phyloP scores from a whole-genome alignment of 2,113 vertebrate species.

The Ceyx margarethae region DNA sequence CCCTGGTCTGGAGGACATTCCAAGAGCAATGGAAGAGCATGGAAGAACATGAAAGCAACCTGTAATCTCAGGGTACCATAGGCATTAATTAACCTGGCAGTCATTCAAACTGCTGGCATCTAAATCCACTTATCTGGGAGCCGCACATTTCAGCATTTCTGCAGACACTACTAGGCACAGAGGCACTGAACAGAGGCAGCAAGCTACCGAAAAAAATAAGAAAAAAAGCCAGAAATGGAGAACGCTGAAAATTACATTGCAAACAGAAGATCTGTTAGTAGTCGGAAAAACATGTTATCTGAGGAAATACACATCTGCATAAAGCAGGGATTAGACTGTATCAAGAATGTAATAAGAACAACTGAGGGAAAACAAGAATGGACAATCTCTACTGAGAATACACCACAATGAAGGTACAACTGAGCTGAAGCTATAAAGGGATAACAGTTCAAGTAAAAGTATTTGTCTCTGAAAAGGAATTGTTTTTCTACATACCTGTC shows the following conservation, averaged over 20 bases:
- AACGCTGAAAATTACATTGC: neutral
- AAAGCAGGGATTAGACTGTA: neutral
- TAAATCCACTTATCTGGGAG: slow-evolving; percentile 57
- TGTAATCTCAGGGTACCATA: slow-evolving; percentile 38
- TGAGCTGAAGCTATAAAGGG: neutral
- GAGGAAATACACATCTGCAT: neutral
- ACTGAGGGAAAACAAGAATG: neutral
- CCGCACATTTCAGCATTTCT: slow-evolving; percentile 48
- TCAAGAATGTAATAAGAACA: neutral
- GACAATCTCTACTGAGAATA: neutral
- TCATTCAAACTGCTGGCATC: neutral
- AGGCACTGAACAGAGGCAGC: neutral
- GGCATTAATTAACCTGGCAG: slow-evolving; percentile 54
- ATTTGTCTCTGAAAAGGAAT: slow-evolving; percentile 39
- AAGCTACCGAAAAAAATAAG: neutral
- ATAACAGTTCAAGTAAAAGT: neutral
- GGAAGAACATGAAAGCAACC: slow-evolving; percentile 64
- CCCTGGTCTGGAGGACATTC: slow-evolving; percentile 8
- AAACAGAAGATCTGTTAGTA: slow-evolving; percentile 20
- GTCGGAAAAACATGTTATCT: neutral
- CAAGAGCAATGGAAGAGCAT: slow-evolving; percentile 25
- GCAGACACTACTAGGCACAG: neutral
- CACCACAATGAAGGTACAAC: neutral
- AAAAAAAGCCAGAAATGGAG: neutral
- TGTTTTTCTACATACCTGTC: slow-evolving; percentile 86